Evolutionary conservation across 2,888 invertebrate species (phyloP), one percentile per base, ranked within the genome.

Genomic region (Phyllotreta striolata): DNA sequence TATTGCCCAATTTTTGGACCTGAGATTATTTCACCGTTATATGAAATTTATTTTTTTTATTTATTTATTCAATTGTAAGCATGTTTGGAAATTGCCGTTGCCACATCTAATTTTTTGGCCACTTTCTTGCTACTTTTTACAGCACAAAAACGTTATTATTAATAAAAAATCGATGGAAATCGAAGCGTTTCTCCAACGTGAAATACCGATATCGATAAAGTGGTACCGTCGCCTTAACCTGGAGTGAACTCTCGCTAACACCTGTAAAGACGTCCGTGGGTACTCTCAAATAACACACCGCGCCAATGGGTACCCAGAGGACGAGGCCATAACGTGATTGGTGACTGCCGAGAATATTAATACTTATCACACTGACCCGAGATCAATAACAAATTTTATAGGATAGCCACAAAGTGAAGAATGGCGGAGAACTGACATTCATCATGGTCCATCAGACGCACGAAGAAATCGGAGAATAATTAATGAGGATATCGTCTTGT

Each of bases 321-420:
- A 73, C 74, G 72, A 70, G 67, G 69, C 69, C 69, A 66, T 63
- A 62, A 66, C 67, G 66, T 68, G 73, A 74, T 75, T 74, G 74
- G 74, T 72, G 72, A 74, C 74, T 74, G 72, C 71, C 69, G 72
- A 72, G 68, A 70, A 73, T 74, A 75, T 74, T 72, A 72, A 71
- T 73, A 71, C 69, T 70, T 74, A 70, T 71, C 75, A 74, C 73
- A 72, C 73, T 69, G 66, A 67, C 65, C 69, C 64, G 66, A 71
- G 68, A 67, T 62, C 65, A 66, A 69, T 69, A 69, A 67, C 64
- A 66, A 62, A 64, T 57, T 57, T 43, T 61, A 64, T 54, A 57
- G 56, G 49, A 58, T 24, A 24, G 24, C 24, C 24, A 24, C 24
- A 24, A 24, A 24, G 24, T 24, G 24, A 24, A 4, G 51, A 46